Evolutionary conservation across 2,888 invertebrate species (phyloP).

Genomic region (Andrena bucephala): DNA sequence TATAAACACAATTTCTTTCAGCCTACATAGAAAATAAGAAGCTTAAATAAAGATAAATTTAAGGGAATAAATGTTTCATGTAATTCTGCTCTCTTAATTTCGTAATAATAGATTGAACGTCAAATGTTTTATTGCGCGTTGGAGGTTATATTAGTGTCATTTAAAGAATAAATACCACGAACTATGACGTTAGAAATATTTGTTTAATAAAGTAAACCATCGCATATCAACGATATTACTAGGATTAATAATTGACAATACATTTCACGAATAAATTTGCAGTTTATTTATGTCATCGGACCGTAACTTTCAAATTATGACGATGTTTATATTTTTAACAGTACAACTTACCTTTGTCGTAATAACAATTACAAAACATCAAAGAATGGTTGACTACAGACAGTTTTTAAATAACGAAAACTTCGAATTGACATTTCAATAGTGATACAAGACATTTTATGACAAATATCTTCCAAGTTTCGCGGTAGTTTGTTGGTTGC

Average conservation of each 20-base stretch:
- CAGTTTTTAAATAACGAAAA: conserved; percentile 44
- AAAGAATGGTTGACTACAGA: conserved; percentile 37
- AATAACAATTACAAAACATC: conserved; percentile 46
- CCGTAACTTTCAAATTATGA: conserved; percentile 2
- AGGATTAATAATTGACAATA: conserved; percentile 10
- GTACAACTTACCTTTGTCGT: conserved; percentile 23
- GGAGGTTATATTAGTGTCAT: conserved; percentile 45
- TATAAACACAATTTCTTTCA: background rate
- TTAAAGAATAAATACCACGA: background rate
- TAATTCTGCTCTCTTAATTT: background rate
- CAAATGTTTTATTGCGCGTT: conserved; percentile 7
- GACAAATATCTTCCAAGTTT: conserved; percentile 43
- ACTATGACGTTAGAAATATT: background rate
- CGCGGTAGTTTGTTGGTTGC: conserved; percentile 55
- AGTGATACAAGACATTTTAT: conserved; percentile 58
- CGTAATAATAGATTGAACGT: background rate
- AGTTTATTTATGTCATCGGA: conserved; percentile 12
- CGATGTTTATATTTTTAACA: background rate
- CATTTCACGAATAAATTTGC: conserved; percentile 18
- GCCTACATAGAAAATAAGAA: background rate
- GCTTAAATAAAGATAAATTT: background rate
- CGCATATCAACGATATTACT: background rate
- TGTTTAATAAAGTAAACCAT: background rate
- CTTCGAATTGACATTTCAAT: conserved; percentile 61
- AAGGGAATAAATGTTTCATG: background rate